Evolutionary conservation across 2,888 invertebrate species (phyloP), one percentile per base, ranked within the genome.

Genomic region (Thyatira batis): DNA sequence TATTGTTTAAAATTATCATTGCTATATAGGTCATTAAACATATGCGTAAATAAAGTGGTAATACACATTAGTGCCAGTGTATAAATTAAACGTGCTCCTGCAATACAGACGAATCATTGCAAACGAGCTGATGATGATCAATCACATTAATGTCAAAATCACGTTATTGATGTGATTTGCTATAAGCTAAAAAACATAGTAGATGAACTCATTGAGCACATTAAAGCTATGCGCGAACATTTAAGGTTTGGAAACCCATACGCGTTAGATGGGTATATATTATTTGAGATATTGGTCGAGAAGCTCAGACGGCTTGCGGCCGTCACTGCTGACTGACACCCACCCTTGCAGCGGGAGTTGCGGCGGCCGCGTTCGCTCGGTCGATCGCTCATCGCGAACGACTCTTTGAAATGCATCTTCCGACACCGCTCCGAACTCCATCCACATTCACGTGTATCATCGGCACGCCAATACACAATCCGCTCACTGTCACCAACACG

Each of bases 341-440:
- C 81, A 92, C 91, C 90, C 89, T 89, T 92, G 90, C 90, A 90
- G 80, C 91, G 91, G 71, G 90, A 89, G 85, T 89, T 89, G 87
- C 90, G 92, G 78, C 90, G 90, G 82, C 87, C 89, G 82, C 91
- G 90, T 84, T 91, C 92, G 87, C 80, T 89, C 82, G 90, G 89
- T 87, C 89, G 90, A 88, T 92, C 92, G 92, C 88, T 92, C 92
- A 92, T 92, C 83, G 89, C 89, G 89, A 91, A 89, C 82, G 90
- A 85, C 89, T 91, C 90, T 84, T 91, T 92, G 92, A 92, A 90
- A 91, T 92, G 92, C 92, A 92, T 92, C 88, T 92, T 92, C 91
- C 85, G 69, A 85, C 83, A 80, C 81, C 88, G 67, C 84, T 84
- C 85, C 87, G 78, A 77, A 84, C 82, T 86, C 84, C 85, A 85